phyloP scores from a whole-genome alignment of 2,888 invertebrate genomes.

The Chloromyia formosa region DNA sequence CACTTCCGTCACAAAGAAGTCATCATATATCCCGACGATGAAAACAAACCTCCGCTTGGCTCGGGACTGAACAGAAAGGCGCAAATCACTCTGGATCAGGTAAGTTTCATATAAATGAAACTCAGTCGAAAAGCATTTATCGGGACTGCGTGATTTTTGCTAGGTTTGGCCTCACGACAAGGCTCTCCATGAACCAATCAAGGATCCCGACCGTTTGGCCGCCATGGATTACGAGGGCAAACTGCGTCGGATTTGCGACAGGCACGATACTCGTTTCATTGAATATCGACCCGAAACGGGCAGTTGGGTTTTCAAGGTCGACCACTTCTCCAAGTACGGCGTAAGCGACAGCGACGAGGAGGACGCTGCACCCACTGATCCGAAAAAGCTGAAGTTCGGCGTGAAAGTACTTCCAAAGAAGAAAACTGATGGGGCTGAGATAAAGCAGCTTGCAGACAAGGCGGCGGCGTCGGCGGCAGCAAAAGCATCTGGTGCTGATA shows the following conservation, averaged over 20 bases:
- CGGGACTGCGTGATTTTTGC: not conserved
- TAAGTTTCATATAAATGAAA: slow-evolving; percentile 58
- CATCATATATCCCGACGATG: slow-evolving; percentile 91
- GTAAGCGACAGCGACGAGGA: slow-evolving; percentile 91
- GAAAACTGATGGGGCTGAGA: not conserved
- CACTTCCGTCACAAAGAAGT: slow-evolving; percentile 95
- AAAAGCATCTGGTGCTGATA: not conserved
- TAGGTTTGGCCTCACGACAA: slow-evolving; percentile 86
- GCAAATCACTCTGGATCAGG: slow-evolving; percentile 89
- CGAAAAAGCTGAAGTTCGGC: slow-evolving; percentile 61
- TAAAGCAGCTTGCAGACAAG: not conserved
- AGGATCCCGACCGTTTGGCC: slow-evolving; percentile 77
- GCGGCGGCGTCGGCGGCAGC: not conserved
- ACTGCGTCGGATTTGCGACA: slow-evolving; percentile 82
- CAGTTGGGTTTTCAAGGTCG: slow-evolving; percentile 95
- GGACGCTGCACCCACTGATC: slow-evolving; percentile 66
- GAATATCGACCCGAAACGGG: slow-evolving; percentile 96
- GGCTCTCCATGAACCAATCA: slow-evolving; percentile 79
- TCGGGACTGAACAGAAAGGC: slow-evolving; percentile 89
- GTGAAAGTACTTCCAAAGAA: slow-evolving; percentile 44
- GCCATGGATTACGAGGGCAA: slow-evolving; percentile 88
- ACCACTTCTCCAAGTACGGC: slow-evolving; percentile 95
- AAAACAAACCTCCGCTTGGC: slow-evolving; percentile 87
- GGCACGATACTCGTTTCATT: slow-evolving; percentile 89
- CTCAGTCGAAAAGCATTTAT: not conserved